Base-by-base conservation (phyloP, 2,797 vertebrate species). In the Aratinga solstitialis region DNA sequence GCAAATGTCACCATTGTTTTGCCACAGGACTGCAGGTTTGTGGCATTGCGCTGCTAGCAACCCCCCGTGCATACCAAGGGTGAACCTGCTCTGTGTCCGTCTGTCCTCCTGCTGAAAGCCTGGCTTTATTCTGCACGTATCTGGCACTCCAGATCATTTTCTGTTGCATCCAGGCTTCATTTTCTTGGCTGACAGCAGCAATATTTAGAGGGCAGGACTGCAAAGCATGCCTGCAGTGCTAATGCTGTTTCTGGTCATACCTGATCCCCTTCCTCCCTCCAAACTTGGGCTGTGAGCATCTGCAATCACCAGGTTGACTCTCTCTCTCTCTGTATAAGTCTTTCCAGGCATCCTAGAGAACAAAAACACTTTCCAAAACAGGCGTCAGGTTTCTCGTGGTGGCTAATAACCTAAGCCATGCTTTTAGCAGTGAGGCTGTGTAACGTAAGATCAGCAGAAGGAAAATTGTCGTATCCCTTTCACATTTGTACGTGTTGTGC, bases 311-410 rank as follows among this genome's bases (percentile, higher is more conserved):
- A 93, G 79, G 69, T 87, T 76, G 84, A 47, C 66, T 8, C 30
- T 76, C 58, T 76, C 58, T 68, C 1, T 0, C 38, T 27, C 9
- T 3, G 13, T 56, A 1, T 26, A 95, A 97, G 77, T 43, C 75
- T 92, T 95, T 96, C 95, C 95, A 96, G 93, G 90, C 94, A 32
- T n/a, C 59, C 73, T 47, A 45, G 84, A 2, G 29, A 91, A 34
- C 50, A 93, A 95, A 90, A 9, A 51, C 59, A 1, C 89, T 95
- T 93, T 84, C 97, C 92, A 92, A 95, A 97, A 90, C 62, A 94
- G 69, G 82, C 73, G n/a, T 86, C 76, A 40, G 69, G 26, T 91
- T 96, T 93, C 90, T 62, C 8, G 3, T 17, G 10, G 38, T 54
- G 67, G 69, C 75, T 72, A 84, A 89, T 26, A 87, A 79, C 54